Evolutionary conservation across 2,113 vertebrate genomes (phyloP).

Genomic region (Nestor notabilis): DNA sequence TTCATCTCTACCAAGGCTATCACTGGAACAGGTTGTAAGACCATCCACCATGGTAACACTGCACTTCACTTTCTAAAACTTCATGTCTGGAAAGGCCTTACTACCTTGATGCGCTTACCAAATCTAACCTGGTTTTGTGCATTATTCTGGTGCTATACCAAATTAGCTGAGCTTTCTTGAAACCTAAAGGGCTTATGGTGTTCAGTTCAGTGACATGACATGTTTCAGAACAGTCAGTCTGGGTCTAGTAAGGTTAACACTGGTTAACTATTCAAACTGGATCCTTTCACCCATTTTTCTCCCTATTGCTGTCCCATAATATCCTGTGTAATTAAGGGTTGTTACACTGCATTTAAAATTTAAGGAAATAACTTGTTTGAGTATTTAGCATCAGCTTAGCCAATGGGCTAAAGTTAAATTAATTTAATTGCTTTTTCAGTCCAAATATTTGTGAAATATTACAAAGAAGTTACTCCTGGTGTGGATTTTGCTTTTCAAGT

Average conservation of each 20-base stretch:
- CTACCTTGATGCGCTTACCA: not conserved
- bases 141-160: not conserved
- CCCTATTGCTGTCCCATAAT: not conserved
- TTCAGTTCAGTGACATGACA: not conserved
- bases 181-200: not conserved
- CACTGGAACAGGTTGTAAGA: not conserved
- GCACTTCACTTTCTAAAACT: not conserved
- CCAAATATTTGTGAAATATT: conserved; percentile 84
- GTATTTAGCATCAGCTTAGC: not conserved
- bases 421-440: conserved; percentile 72
- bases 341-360: not conserved
- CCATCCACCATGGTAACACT: not conserved
- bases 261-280: not conserved
- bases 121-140: not conserved
- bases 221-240: not conserved
- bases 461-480: conserved; percentile 79
- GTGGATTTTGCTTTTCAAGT: conserved; percentile 78
- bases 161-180: not conserved
- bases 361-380: not conserved
- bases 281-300: not conserved
- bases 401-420: not conserved
- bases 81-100: not conserved
- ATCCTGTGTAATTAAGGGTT: not conserved
- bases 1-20: rapidly evolving
- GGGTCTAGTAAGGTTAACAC: not conserved